Percentiles rank a stretch among this genome's conserved stretches.
phyloP scores from a whole-genome alignment of 2,797 vertebrate genomes.

The Lacerta bilineata region DNA sequence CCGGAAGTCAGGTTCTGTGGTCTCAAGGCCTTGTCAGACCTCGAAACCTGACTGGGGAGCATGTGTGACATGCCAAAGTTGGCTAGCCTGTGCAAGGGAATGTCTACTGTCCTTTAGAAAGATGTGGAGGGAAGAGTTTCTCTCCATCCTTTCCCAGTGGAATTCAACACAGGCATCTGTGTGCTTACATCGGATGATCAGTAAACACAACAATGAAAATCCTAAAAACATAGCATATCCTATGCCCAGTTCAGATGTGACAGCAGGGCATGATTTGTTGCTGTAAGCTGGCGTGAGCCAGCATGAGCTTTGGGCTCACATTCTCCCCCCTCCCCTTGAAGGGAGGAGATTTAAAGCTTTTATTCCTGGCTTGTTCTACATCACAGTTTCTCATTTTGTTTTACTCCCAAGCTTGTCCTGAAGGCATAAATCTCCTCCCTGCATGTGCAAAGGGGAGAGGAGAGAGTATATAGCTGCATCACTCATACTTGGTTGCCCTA shows the following conservation, averaged over 20 bases:
- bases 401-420: neutral
- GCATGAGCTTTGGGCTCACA: too few species aligned
- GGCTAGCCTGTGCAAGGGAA: too few species aligned
- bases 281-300: neutral
- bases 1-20: too few species aligned
- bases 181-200: too few species aligned
- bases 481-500: neutral
- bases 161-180: too few species aligned
- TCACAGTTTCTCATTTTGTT: neutral
- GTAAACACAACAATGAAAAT: neutral
- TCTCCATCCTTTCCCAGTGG: neutral
- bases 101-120: neutral
- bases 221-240: too few species aligned
- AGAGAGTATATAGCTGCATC: neutral
- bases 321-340: too few species aligned
- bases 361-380: neutral
- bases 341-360: neutral
- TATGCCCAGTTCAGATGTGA: neutral
- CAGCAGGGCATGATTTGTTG: too few species aligned
- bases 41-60: too few species aligned
- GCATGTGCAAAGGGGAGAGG: neutral
- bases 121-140: neutral
- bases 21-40: too few species aligned
- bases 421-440: neutral
- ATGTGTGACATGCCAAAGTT: too few species aligned